phyloP scores from a whole-genome alignment of 92 coral and sea anemone genomes.

The Zoanthus sansibaricus region DNA sequence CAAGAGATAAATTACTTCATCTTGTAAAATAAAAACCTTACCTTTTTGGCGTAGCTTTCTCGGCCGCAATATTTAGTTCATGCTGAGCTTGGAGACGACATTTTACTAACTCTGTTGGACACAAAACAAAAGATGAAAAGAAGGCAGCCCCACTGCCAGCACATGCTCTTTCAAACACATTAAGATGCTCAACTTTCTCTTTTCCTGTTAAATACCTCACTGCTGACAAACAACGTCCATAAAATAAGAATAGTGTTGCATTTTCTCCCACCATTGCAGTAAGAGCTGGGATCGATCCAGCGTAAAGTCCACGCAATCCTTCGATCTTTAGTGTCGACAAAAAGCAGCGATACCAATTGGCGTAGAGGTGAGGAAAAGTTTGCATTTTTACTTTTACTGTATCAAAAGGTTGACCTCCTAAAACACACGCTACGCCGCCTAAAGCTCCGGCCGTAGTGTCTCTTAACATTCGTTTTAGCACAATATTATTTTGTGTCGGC shows the following conservation, averaged over 20 bases:
- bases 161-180: constrained; percentile 83
- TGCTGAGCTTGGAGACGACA: constrained; percentile 97
- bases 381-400: constrained; percentile 75
- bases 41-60: constrained; percentile 78
- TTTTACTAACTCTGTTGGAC: constrained; percentile 95
- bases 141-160: constrained; percentile 99
- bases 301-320: constrained; percentile 63
- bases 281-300: constrained; percentile 66
- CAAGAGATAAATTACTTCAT: neutral
- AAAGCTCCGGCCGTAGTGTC: constrained; percentile 65
- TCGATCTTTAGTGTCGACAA: constrained; percentile 51
- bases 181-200: constrained; percentile 82
- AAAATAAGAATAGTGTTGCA: constrained; percentile 58
- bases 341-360: constrained; percentile 53
- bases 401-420: constrained; percentile 72
- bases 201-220: constrained; percentile 71
- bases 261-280: constrained; percentile 59
- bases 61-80: constrained; percentile 79
- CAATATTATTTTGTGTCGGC: neutral
- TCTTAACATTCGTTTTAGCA: constrained; percentile 33
- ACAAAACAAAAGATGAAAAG: constrained; percentile 90
- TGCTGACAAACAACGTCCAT: constrained; percentile 81
- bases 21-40: constrained; percentile 17
- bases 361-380: constrained; percentile 56
- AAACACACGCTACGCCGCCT: constrained; percentile 65